phyloP scores from a whole-genome alignment of 1,140 invertebrate genomes.

The Yoshiicerus persimilis region DNA sequence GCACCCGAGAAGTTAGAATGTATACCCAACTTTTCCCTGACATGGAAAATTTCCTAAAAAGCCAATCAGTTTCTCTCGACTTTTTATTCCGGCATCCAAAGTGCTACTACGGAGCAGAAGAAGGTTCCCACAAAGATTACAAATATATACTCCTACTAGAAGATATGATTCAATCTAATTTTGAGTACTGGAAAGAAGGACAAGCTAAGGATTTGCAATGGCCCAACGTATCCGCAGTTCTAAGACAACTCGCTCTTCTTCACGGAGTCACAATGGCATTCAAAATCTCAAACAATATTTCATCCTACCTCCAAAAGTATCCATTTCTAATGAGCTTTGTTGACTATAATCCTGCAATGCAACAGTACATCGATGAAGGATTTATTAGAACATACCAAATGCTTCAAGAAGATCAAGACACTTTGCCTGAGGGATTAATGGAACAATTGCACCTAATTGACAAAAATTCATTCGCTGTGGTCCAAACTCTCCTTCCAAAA shows the following conservation, averaged over 20 bases:
- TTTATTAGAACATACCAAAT: neutral
- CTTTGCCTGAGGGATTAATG: neutral
- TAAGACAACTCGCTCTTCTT: slow-evolving; percentile 8
- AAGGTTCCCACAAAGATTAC: neutral
- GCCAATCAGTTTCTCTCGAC: neutral
- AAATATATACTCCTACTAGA: slow-evolving; percentile 22
- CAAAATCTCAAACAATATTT: neutral
- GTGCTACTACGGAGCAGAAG: slow-evolving; percentile 26
- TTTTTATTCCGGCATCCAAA: neutral
- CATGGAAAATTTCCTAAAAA: neutral
- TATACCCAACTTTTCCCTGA: slow-evolving; percentile 31
- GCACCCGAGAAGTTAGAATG: neutral
- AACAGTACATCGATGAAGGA: neutral
- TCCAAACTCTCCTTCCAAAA: neutral
- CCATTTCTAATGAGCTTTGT: neutral
- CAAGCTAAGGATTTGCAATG: neutral
- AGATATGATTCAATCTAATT: slow-evolving; percentile 8
- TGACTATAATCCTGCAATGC: neutral
- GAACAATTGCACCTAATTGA: neutral
- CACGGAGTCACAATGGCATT: neutral
- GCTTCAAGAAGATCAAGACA: neutral
- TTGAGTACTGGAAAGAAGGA: slow-evolving; percentile 4
- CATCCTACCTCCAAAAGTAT: neutral
- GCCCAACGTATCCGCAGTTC: neutral
- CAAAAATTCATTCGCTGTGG: neutral